Evolutionary conservation across 2,888 invertebrate species (phyloP).

Genomic region (Drosophila suboccidentalis): DNA sequence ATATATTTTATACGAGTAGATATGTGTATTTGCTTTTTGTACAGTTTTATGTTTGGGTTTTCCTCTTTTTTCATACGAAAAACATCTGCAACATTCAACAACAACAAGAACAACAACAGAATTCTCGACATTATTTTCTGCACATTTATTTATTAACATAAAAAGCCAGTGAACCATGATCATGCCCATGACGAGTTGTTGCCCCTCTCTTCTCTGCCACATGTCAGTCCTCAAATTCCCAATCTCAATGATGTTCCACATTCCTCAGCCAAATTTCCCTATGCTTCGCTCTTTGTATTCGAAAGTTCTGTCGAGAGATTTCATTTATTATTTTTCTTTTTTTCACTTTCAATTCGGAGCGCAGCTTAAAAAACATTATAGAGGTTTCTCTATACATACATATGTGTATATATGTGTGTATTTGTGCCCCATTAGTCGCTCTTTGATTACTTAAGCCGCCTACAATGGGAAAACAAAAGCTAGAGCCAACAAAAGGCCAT

Average conservation of each 20-base stretch:
- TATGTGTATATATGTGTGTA: not conserved
- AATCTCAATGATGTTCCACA: slow-evolving; percentile 41
- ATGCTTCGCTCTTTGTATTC: slow-evolving; percentile 31
- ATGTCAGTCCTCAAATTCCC: slow-evolving; percentile 26
- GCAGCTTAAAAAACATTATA: slow-evolving; percentile 39
- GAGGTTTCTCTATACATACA: slow-evolving; percentile 11
- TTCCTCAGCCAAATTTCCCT: slow-evolving; percentile 31
- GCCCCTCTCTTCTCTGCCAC: not conserved
- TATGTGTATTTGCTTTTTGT: slow-evolving; percentile 8
- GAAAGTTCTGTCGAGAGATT: slow-evolving; percentile 60
- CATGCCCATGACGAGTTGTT: slow-evolving; percentile 40
- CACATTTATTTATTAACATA: slow-evolving; percentile 82
- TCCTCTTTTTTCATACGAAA: slow-evolving; percentile 12
- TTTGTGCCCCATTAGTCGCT: slow-evolving; percentile 51
- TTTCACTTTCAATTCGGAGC: slow-evolving; percentile 63
- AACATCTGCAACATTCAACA: slow-evolving; percentile 18
- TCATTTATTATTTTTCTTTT: slow-evolving; percentile 34
- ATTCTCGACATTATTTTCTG: slow-evolving; percentile 26
- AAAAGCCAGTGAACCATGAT: slow-evolving; percentile 82
- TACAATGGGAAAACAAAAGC: slow-evolving; percentile 46
- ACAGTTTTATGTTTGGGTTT: slow-evolving; percentile 10
- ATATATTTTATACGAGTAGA: slow-evolving; percentile 1
- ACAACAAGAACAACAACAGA: not conserved
- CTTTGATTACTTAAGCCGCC: slow-evolving; percentile 75
- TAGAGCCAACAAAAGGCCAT: slow-evolving; percentile 47